Conservation (phyloP, 2,797 vertebrate species). For the Hyperoplus immaculatus region DNA sequence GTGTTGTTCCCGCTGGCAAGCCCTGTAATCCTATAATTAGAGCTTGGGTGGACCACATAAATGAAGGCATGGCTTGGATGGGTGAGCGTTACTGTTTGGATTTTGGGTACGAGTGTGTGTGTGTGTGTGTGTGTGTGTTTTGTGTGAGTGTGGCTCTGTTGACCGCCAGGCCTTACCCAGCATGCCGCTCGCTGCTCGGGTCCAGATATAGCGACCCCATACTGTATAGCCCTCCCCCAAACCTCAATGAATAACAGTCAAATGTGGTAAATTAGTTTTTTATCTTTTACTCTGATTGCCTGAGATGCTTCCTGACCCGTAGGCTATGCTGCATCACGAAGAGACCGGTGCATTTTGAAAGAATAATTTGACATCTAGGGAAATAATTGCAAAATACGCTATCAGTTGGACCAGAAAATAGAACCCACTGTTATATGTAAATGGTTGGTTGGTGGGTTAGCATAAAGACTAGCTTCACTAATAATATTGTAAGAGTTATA, state of each 20-base stretch:
- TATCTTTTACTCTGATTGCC: constrained; percentile 35
- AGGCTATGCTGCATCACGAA: constrained; percentile 2
- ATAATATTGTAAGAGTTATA: no score
- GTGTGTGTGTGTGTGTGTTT: constrained; percentile 82
- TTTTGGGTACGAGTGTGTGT: constrained; percentile 67
- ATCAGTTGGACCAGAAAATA: neutral
- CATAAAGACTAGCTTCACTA: neutral
- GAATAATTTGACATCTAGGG: neutral
- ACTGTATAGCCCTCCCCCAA: neutral
- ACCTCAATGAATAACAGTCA: constrained; percentile 34
- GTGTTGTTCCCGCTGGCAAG: constrained; percentile 67
- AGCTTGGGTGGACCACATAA: constrained; percentile 77
- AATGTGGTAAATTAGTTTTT: constrained; percentile 42
- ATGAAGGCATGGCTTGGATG: constrained; percentile 78
- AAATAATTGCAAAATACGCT: no score
- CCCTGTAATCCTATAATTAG: constrained; percentile 84
- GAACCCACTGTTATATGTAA: neutral
- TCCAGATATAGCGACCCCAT: constrained; percentile 65
- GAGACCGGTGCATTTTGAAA: neutral
- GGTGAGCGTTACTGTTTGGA: constrained; percentile 79
- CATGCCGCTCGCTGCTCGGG: constrained; percentile 27
- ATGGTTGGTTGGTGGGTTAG: neutral
- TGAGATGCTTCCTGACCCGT: constrained; percentile 37
- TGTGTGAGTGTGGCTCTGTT: constrained; percentile 75
- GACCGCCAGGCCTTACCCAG: constrained; percentile 44